Conservation (phyloP, 92 coral and sea anemone species). For the Heteractis magnifica region DNA sequence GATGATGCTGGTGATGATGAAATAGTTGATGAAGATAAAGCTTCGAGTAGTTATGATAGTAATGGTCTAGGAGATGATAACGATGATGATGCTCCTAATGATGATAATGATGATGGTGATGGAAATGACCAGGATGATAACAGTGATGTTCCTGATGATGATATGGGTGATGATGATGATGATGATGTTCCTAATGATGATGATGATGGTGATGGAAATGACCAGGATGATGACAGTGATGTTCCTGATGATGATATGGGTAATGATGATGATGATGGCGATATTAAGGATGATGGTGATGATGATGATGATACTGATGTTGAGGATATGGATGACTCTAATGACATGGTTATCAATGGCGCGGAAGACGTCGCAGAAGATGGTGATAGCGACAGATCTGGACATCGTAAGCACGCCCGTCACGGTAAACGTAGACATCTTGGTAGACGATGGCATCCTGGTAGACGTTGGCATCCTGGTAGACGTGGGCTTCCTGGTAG, state of each 20-base stretch:
- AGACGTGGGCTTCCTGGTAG: neutral
- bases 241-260: neutral
- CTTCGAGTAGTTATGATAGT: no score
- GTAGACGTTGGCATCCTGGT: neutral
- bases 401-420: neutral
- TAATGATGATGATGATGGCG: neutral
- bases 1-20: neutral
- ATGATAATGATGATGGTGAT: neutral
- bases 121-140: neutral
- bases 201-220: neutral
- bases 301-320: neutral
- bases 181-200: neutral
- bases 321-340: neutral
- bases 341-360: neutral
- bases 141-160: conserved; percentile 1
- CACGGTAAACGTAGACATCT: neutral
- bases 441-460: no score
- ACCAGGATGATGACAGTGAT: conserved; percentile 1
- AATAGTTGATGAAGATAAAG: no score
- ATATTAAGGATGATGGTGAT: neutral
- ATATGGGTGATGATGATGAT: conserved; percentile 10
- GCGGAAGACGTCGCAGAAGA: neutral
- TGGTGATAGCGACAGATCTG: neutral
- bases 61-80: no score
- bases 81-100: neutral